Evolutionary conservation across 1,140 invertebrate species (phyloP).

Genomic region (Venustaconcha ellipsiformis): DNA sequence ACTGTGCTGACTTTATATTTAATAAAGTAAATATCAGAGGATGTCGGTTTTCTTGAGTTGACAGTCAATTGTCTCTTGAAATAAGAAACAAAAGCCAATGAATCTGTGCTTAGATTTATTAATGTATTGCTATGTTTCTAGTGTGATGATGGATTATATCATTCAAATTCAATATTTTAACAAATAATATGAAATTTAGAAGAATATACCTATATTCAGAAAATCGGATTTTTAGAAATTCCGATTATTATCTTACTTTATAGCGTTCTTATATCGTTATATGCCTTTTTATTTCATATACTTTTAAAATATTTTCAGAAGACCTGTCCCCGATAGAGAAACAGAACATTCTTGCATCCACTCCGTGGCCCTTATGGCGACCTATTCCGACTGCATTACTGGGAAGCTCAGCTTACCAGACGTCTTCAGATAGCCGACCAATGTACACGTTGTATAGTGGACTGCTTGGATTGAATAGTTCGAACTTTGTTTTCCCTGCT

Average conservation of each 20-base stretch:
- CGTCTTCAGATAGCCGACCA: slow-evolving; percentile 35
- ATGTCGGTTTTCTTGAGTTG: too few species aligned
- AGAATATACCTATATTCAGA: not conserved
- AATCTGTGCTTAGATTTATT: too few species aligned
- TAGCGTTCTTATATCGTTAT: not conserved
- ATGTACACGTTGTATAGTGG: slow-evolving; percentile 57
- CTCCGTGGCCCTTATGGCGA: slow-evolving; percentile 53
- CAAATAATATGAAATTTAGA: not conserved
- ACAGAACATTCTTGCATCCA: slow-evolving; percentile 38
- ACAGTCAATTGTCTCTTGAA: too few species aligned
- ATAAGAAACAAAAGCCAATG: too few species aligned
- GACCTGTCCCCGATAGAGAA: slow-evolving; percentile 44
- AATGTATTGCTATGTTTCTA: not conserved
- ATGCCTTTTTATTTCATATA: too few species aligned
- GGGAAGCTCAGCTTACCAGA: slow-evolving; percentile 36
- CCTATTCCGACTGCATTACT: slow-evolving; percentile 49
- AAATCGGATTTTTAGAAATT: not conserved
- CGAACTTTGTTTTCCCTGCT: slow-evolving; percentile 46
- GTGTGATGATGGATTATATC: not conserved
- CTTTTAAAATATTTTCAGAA: slow-evolving; percentile 33
- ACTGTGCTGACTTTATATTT: too few species aligned
- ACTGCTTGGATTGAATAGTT: slow-evolving; percentile 50
- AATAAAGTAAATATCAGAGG: too few species aligned
- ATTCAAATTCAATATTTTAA: not conserved
- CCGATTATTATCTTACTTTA: not conserved